Conservation (phyloP, 2,797 vertebrate species). For the Pogonophryne albipinna region DNA sequence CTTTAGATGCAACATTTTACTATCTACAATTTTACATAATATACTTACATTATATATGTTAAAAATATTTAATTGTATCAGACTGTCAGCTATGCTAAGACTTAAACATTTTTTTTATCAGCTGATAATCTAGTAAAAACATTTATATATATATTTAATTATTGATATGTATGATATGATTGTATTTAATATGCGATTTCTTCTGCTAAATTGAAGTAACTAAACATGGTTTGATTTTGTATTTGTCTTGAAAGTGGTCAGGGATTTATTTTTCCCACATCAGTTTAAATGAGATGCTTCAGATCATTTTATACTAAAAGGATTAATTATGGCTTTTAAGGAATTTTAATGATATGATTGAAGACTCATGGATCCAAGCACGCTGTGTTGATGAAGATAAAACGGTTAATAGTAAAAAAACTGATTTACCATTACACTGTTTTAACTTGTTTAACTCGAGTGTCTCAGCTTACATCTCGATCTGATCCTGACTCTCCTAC, state of each 20-base stretch:
- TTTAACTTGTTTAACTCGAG: background rate
- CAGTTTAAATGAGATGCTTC: slow-evolving; percentile 20
- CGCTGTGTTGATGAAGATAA: slow-evolving; percentile 6
- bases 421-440: background rate
- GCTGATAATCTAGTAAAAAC: background rate
- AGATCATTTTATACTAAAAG: slow-evolving; percentile 17
- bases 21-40: background rate
- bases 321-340: slow-evolving; percentile 10
- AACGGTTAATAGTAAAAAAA: slow-evolving; percentile 10
- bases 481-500: slow-evolving; percentile 42
- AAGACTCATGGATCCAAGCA: slow-evolving; percentile 4
- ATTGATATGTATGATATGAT: background rate
- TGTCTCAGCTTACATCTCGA: slow-evolving; percentile 30
- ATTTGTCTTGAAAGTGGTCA: slow-evolving; percentile 11
- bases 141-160: too few relatives aligned
- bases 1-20: background rate
- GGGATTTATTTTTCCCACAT: background rate
- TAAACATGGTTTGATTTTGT: slow-evolving; percentile 17
- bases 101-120: background rate
- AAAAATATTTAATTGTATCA: background rate
- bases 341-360: slow-evolving; percentile 31
- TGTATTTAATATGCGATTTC: background rate
- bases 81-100: background rate
- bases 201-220: background rate
- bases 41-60: background rate